Base-by-base conservation (phyloP, 2,797 vertebrate genomes). In the Trematomus bernacchii region DNA sequence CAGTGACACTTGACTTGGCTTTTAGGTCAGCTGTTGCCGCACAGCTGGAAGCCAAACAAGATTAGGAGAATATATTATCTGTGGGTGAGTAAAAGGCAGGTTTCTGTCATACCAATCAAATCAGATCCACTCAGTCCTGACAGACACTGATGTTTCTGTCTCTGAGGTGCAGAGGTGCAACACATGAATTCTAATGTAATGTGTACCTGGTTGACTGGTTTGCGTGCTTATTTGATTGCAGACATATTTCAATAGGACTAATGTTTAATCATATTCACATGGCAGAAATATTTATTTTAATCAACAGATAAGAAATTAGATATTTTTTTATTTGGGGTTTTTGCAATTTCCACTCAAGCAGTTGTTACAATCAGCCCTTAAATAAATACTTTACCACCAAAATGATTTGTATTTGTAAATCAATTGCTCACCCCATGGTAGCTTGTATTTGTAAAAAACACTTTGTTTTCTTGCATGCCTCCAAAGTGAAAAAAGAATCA, bases 91-190 rank as follows among this genome's bases (percentile, higher is more conserved):
- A 62, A 60, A 79, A 53, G 59, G 27, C 52, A 85, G 65, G 52
- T 59, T 67, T 76, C 60, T 77, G 42, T 85, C 86, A 80, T 10
- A 46, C 57, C 46, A 71, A 73, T 88, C 72, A 79, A 69, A 86
- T 55, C 55, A 51, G 10, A 57, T 52, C 67, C 43, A 59, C 65
- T 73, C 64, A 16, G 52, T 33, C 27, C 59, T 71, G 77, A 82
- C 59, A 52, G 77, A 82, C 62, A 52, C 63, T 54, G 12, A 67
- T 68, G 40, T 62, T 69, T 13, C 54, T 64, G 15, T 43, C 57
- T 67, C 66, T 23, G n/a, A 54, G 63, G 23, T 55, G 42, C 59
- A 54, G 30, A 44, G 43, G 12, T 30, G 9, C 30, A 44, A 54
- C 33, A 64, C 73, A 77, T 58, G 14, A 79, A 76, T 77, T 46